Conservation (phyloP, 2,797 vertebrate genomes). For the Anguilla anguilla region DNA sequence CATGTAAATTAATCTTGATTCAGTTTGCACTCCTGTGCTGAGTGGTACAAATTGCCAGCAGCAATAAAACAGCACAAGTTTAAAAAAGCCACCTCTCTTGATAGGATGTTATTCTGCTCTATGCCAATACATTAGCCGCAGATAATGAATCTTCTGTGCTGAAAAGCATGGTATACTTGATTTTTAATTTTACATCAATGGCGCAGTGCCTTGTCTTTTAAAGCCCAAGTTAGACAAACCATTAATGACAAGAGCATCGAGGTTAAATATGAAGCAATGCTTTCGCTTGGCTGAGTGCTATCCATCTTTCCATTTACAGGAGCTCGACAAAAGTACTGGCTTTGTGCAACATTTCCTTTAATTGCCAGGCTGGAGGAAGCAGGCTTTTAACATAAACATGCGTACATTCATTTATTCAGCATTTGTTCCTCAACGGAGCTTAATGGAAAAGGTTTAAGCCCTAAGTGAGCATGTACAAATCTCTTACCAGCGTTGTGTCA, state of each 20-base stretch:
- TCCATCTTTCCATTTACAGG: constrained; percentile 97
- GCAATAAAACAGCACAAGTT: constrained; percentile 95
- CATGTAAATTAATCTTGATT: constrained; percentile 99
- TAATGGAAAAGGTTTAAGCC: constrained; percentile 87
- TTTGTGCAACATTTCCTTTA: constrained; percentile 93
- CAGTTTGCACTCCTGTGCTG: constrained; percentile 98
- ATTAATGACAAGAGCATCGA: constrained; percentile 92
- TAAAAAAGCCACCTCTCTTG: constrained; percentile 79
- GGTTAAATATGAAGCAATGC: constrained; percentile 89
- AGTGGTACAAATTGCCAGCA: constrained; percentile 99
- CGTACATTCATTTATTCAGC: constrained; percentile 85
- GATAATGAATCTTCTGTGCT: constrained; percentile 97
- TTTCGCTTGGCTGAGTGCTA: constrained; percentile 87
- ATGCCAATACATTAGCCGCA: constrained; percentile 96
- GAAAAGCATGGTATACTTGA: constrained; percentile 95
- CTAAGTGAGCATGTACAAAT: constrained; percentile 77
- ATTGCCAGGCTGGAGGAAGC: constrained; percentile 85
- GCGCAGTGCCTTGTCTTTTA: constrained; percentile 87
- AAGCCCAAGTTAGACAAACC: constrained; percentile 87
- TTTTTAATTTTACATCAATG: constrained; percentile 97
- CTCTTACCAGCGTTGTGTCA: constrained; percentile 75
- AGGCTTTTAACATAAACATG: constrained; percentile 94
- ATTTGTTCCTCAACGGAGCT: constrained; percentile 85
- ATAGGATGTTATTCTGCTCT: constrained; percentile 97
- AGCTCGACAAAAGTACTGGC: constrained; percentile 94